phyloP scores from a whole-genome alignment of 2,797 vertebrate species.

The Malurus leucopterus region DNA sequence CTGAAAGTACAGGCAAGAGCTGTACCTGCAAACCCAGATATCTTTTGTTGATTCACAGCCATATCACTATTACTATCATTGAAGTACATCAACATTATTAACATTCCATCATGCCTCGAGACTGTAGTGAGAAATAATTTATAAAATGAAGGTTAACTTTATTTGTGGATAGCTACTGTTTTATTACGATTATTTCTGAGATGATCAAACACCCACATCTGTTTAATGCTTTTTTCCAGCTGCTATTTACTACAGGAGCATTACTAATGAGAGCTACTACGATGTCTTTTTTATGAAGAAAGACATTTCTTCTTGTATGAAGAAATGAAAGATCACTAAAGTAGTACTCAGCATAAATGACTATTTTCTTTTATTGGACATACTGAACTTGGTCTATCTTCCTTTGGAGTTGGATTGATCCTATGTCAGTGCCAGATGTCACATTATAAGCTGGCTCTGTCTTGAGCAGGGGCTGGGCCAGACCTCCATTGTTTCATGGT shows the following conservation, averaged over 20 bases:
- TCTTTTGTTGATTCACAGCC: neutral
- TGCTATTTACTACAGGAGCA: neutral
- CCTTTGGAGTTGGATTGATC: neutral
- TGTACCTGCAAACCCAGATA: neutral
- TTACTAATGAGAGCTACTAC: neutral
- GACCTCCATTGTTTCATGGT: neutral
- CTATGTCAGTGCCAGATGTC: neutral
- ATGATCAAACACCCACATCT: neutral
- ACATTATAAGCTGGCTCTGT: neutral
- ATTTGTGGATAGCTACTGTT: neutral
- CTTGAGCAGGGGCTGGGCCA: neutral
- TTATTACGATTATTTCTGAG: conserved; percentile 7
- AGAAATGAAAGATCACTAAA: conserved; percentile 1
- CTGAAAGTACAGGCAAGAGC: neutral
- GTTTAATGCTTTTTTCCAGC: neutral
- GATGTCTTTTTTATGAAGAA: neutral
- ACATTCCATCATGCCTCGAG: neutral
- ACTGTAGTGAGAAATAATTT: neutral
- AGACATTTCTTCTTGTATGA: neutral
- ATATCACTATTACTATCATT: neutral
- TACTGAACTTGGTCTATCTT: neutral
- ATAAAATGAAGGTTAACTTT: neutral
- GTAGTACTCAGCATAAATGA: neutral
- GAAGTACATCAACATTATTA: conserved; percentile 21
- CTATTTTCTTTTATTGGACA: neutral